Evolutionary conservation across 2,113 vertebrate species (phyloP), one percentile per base, ranked within the genome.

Genomic region (Pogonocichla stellata): DNA sequence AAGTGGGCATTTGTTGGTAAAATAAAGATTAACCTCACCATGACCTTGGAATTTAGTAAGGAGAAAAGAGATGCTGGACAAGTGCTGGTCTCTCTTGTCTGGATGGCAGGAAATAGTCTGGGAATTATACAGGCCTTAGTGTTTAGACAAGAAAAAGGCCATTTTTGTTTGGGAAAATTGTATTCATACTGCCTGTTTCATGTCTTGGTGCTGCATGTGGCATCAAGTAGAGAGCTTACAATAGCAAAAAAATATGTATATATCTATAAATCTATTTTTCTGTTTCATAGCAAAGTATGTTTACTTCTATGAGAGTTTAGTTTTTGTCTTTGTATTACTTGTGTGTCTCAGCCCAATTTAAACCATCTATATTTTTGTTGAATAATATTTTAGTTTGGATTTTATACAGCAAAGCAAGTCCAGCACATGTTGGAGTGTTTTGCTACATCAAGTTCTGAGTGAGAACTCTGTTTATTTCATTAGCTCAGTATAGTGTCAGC

Each of bases 11-110:
- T 93, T 70, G 77, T 58, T 65, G 84, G 62, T 87, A 77, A 80
- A 92, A 80, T 73, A 73, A 92, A 94, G 71, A 79, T 92, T 91
- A 96, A 61, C 33, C 36, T 95, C 73, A 62, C 14, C 3, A 8
- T 67, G 47, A 34, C 57, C 56, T 79, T 70, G 43, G 54, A 84
- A 54, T 85, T 91, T 77, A 65, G 9, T 86, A 62, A 84, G 54
- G 58, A 56, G 48, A 28, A 60, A 74, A 81, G 80, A 82, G 5
- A 2, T 82, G 38, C 24, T 78, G 57, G 23, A 67, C 56, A 72
- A 34, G 8, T 54, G 36, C 38, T 51, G 19, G 6, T 77, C 33
- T 71, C 60, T 81, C 65, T 47, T 53, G 10, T 87, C 31, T 57
- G 40, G 70, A 88, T 26, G 23, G 28, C 13, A 3, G 36, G 43